Conservation (phyloP, 2,113 vertebrate species). For the Cavia porcellus region DNA sequence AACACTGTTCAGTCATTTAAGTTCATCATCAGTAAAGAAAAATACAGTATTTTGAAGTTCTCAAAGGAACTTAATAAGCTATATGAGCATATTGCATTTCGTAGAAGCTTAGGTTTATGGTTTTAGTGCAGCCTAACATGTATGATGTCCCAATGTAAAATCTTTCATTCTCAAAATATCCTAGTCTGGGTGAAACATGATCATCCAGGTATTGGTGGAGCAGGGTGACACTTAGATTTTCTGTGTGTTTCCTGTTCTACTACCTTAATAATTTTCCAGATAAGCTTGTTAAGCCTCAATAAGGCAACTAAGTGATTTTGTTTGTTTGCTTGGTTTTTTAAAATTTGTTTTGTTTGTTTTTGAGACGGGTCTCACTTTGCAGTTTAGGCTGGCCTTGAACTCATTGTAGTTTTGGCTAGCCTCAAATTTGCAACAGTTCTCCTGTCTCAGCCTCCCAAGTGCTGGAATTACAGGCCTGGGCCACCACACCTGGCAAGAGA, state of each 20-base stretch:
- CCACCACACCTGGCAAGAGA: not conserved
- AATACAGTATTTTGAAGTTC: not conserved
- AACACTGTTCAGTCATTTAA: not conserved
- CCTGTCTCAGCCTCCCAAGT: not conserved
- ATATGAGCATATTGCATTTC: not conserved
- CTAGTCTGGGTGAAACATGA: not conserved
- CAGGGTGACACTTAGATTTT: not conserved
- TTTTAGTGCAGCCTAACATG: not conserved
- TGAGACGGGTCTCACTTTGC: not conserved
- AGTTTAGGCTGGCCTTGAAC: not conserved
- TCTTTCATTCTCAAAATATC: not conserved
- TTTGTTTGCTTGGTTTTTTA: not conserved
- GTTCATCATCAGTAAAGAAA: slow-evolving; percentile 26
- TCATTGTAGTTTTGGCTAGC: not conserved
- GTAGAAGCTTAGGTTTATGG: not conserved
- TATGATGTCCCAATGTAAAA: not conserved
- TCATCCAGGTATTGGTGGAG: not conserved
- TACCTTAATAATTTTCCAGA: not conserved
- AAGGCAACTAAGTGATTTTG: not conserved
- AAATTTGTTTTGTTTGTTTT: not conserved
- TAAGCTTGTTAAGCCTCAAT: not conserved
- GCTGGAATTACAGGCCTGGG: not conserved
- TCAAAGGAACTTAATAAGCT: not conserved
- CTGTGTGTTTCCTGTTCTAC: not conserved
- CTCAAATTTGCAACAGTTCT: not conserved